Evolutionary conservation across 2,888 invertebrate genomes (phyloP), one percentile per base, ranked within the genome.

Genomic region (Diarsia brunnea): DNA sequence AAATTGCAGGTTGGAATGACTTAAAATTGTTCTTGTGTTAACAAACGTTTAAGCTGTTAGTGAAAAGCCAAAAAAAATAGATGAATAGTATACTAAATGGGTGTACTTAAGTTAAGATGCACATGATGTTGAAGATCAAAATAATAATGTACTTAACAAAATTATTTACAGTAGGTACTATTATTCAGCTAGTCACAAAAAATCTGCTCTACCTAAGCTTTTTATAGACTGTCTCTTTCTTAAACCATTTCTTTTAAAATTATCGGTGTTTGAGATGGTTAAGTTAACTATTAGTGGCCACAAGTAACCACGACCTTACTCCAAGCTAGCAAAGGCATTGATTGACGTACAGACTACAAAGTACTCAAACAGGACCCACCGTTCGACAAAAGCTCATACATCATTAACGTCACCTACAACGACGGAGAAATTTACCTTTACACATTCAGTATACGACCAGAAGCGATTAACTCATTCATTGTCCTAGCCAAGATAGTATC

Each of bases 351-450:
- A 71, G 73, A 77, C 74, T 77, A 81, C 84, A 73, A 83, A 84
- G n/a, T 76, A 64, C 63, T 69, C 21, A 21, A 81, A 79, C 78
- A 84, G 87, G 85, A 87, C 82, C 73, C 69, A 77, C n/a, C 58
- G 49, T 72, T 69, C 64, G 61, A 85, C 84, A 79, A 84, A 84
- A 83, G 75, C 87, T 89, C 87, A 88, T 90, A 90, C 85, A 89
- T 90, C 89, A 90, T 87, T 87, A 84, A 87, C 84, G 75, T 81
- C 80, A 75, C 69, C 77, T 60, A 84, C 89, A 87, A 73, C 75
- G 61, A 82, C 79, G 79, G 89, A 90, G 91, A 92, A 90, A 90
- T 90, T 91, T 90, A 89, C 90, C 91, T 90, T 87, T 93, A 91
- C 78, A 89, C 85, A 94, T 94, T 93, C 94, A 89, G 84, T 79